Conservation (phyloP, 2,797 vertebrate species). For the Pteronotus mesoamericanus region DNA sequence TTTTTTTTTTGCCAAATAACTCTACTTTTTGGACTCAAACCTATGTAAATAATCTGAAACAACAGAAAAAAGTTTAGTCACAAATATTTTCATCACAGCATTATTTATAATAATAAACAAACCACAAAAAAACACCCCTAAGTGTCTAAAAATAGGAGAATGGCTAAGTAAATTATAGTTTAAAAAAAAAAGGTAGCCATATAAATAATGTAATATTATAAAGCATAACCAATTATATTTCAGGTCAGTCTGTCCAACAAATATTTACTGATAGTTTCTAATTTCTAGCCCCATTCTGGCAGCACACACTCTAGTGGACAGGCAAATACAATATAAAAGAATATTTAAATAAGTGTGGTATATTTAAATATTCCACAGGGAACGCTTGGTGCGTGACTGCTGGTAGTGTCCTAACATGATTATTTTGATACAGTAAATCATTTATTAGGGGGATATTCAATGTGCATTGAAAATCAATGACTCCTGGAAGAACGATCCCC, state of each 20-base stretch:
- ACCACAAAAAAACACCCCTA: neutral
- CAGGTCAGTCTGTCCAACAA: neutral
- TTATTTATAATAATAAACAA: neutral
- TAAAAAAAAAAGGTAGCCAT: neutral
- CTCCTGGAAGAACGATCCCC: neutral
- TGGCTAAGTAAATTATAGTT: neutral
- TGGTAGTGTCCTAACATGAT: neutral
- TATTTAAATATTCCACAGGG: neutral
- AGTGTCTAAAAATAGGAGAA: neutral
- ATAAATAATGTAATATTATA: neutral
- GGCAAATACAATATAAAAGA: neutral
- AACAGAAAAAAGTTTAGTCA: neutral
- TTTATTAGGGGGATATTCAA: neutral
- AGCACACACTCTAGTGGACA: neutral
- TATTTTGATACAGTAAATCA: neutral
- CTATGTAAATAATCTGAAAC: neutral
- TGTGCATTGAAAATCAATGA: neutral
- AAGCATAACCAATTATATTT: neutral
- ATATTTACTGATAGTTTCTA: neutral
- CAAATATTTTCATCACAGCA: neutral
- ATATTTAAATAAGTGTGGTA: neutral
- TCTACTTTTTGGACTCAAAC: neutral
- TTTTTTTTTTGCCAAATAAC: neutral
- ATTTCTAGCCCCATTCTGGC: neutral
- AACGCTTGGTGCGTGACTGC: neutral